Percentiles rank a stretch among this genome's conserved stretches.
phyloP scores from a whole-genome alignment of 1,140 invertebrate genomes.

The Hyles euphorbiae region DNA sequence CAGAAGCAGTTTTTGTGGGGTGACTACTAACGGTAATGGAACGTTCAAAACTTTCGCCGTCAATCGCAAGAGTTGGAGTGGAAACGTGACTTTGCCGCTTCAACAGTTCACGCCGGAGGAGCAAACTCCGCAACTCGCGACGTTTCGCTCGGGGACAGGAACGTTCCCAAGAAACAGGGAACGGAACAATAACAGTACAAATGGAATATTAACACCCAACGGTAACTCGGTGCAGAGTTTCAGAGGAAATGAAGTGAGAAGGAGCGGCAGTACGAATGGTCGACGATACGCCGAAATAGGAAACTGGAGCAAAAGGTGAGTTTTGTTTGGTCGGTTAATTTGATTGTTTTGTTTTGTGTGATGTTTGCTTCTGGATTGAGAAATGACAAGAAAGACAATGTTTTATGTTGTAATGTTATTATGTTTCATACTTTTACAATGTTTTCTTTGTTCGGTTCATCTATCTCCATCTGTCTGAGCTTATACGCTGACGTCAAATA shows the following conservation, averaged over 20 bases:
- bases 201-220: conserved; percentile 74
- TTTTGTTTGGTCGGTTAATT: conserved; percentile 8
- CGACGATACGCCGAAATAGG: conserved; percentile 74
- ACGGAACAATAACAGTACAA: conserved; percentile 63
- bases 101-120: conserved; percentile 62
- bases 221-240: conserved; percentile 67
- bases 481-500: too few species aligned
- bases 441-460: too few species aligned
- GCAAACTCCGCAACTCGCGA: conserved; percentile 59
- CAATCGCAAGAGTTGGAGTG: conserved; percentile 75
- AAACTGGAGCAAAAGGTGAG: conserved; percentile 74
- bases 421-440: too few species aligned
- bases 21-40: conserved; percentile 57
- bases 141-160: conserved; percentile 69
- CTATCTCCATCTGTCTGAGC: too few species aligned
- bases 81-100: conserved; percentile 70
- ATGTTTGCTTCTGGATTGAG: too few species aligned
- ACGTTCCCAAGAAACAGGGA: conserved; percentile 69
- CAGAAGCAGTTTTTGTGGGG: conserved; percentile 72
- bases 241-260: conserved; percentile 72
- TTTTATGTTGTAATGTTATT: too few species aligned
- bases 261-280: conserved; percentile 68
- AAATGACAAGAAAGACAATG: too few species aligned
- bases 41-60: conserved; percentile 70
- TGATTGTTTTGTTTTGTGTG: background rate